These are phyloP conservation scores for Eulemur rufifrons DNA, from an alignment of 2,113 vertebrate genomes.

Conservation along the genomic window DNA sequence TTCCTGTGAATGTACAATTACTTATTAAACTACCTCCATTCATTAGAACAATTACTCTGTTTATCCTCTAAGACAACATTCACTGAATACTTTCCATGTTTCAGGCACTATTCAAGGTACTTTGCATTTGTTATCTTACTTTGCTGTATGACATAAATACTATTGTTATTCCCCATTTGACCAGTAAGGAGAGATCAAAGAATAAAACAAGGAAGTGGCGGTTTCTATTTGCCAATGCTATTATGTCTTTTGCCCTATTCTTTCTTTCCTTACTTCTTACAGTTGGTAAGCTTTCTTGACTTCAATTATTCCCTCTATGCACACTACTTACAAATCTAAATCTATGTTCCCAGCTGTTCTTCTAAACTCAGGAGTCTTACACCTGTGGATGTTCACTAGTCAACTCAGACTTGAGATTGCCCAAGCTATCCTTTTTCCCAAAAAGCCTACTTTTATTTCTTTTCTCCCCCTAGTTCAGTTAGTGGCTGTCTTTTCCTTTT, in stretches of 20 bases:
- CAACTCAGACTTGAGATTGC: background rate
- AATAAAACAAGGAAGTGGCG: background rate
- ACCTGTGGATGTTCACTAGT: background rate
- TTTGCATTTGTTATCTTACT: background rate
- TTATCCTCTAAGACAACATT: background rate
- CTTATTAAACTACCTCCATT: background rate
- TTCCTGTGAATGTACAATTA: background rate
- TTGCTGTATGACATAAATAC: background rate
- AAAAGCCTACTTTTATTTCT: background rate
- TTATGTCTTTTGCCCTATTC: background rate
- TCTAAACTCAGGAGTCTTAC: background rate
- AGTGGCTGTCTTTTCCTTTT: background rate
- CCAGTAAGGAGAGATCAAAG: background rate
- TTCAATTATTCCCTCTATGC: background rate
- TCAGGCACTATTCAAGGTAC: background rate
- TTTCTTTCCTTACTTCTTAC: background rate
- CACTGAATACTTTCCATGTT: background rate
- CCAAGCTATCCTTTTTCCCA: background rate
- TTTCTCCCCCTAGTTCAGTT: background rate
- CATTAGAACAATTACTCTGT: background rate
- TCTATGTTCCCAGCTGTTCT: background rate
- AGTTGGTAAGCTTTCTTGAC: background rate
- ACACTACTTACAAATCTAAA: background rate
- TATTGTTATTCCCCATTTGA: background rate
- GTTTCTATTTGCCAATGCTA: background rate